Evolutionary conservation across 2,888 invertebrate species (phyloP).

Genomic region (Augiades crinisus): DNA sequence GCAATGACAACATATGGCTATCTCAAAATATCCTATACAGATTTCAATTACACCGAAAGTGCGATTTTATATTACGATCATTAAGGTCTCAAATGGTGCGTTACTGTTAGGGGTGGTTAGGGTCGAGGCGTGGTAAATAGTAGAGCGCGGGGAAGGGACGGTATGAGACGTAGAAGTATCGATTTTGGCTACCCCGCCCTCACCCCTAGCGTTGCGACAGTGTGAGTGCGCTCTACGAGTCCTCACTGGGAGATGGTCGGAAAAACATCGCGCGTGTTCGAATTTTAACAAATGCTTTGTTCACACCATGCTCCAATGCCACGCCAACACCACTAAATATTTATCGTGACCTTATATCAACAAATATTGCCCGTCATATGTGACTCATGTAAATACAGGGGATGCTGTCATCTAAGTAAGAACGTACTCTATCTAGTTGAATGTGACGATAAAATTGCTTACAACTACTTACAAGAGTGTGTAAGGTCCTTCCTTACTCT

Average conservation of each 20-base stretch:
- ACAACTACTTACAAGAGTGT: not conserved
- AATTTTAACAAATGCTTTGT: constrained; percentile 66
- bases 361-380: not conserved
- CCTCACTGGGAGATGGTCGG: constrained; percentile 57
- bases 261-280: constrained; percentile 50
- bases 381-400: constrained; percentile 9
- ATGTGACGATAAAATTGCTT: not conserved
- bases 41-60: constrained; percentile 44
- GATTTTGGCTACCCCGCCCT: constrained; percentile 77
- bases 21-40: constrained; percentile 40
- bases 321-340: constrained; percentile 16
- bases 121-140: constrained; percentile 60
- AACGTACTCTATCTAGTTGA: not conserved
- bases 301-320: constrained; percentile 37
- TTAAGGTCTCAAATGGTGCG: constrained; percentile 71
- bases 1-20: constrained; percentile 38
- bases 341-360: constrained; percentile 7
- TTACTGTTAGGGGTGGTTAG: constrained; percentile 75
- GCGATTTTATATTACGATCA: constrained; percentile 60
- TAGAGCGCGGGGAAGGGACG: constrained; percentile 58
- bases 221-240: constrained; percentile 72
- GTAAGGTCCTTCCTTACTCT: not conserved
- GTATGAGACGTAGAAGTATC: constrained; percentile 75
- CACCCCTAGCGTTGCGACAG: constrained; percentile 71
- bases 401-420: not conserved